A percentile compares a stretch with the other conserved stretches of the same genome.
Conservation (phyloP, 2,888 invertebrate genomes). For the Xestobium rufovillosum region DNA sequence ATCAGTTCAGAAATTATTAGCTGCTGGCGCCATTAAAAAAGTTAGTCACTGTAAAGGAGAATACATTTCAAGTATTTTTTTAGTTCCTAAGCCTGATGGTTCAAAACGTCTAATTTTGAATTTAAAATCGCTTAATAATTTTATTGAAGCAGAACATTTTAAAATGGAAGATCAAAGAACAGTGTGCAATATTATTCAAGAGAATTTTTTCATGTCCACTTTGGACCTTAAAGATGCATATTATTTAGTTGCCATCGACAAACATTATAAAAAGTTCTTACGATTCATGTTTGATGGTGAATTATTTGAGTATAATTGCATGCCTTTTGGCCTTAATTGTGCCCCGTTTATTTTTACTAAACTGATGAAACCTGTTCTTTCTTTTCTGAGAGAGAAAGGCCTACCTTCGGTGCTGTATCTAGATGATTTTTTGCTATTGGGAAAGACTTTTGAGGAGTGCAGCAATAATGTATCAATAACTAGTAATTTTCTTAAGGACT, state of each 20-base stretch:
- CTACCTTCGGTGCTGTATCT: constrained; percentile 19
- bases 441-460: constrained; percentile 10
- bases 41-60: constrained; percentile 7
- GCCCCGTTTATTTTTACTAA: constrained; percentile 26
- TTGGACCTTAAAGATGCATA: constrained; percentile 18
- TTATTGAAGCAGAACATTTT: constrained; percentile 23
- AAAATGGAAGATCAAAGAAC: constrained; percentile 25
- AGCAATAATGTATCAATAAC: constrained; percentile 13
- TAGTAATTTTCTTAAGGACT: constrained; percentile 9
- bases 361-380: constrained; percentile 21
- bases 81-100: constrained; percentile 15
- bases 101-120: constrained; percentile 16
- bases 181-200: constrained; percentile 16
- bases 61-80: constrained; percentile 13
- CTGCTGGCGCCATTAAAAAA: background rate
- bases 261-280: constrained; percentile 20
- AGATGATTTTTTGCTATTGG: constrained; percentile 23
- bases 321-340: constrained; percentile 22
- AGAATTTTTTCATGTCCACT: constrained; percentile 14
- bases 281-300: constrained; percentile 20
- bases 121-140: constrained; percentile 23
- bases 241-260: constrained; percentile 19
- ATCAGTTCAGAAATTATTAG: background rate
- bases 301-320: constrained; percentile 22
- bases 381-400: constrained; percentile 14